Evolutionary conservation across 2,797 vertebrate genomes (phyloP), one percentile per base, ranked within the genome.

Genomic region (Pipistrellus nathusii): DNA sequence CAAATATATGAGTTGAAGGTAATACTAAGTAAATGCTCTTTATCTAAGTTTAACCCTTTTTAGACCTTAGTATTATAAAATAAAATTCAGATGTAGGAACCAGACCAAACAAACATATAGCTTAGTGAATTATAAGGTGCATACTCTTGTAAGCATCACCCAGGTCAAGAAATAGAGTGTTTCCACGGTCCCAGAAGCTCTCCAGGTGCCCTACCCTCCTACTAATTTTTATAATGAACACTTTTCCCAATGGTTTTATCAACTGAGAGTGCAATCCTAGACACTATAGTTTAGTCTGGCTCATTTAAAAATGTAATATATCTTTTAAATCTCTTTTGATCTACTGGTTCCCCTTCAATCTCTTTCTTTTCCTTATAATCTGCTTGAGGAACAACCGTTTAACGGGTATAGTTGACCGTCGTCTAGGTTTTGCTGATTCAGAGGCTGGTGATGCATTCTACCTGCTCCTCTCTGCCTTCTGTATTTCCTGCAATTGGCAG

Each of bases 41-140:
- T 71, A 64, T 76, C 84, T 77, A 21, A 85, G 59, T 21, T 90
- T 88, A 81, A 64, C 46, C 46, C 62, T 51, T 41, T 57, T 55
- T 27, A 81, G 73, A 88, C 5, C 5, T 83, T 83, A 80, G 41
- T 57, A 35, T 81, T 81, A 80, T 23, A 68, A 87, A 85, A 32
- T 64, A 87, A 86, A 82, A 46, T 44, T 81, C 53, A 82, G 30
- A 32, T 44, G 53, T 62, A 46, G 84, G 68, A 90, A 90, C 62
- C 30, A 96, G 80, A 80, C 59, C 75, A 55, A 94, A 78, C 17
- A 87, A 55, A 41, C 27, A 6, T 10, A 55, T 3, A n/a, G 23
- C 15, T 78, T 81, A 88, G 83, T n/a, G 76, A 86, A n/a, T 75
- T 27, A 18, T 35, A 64, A 88, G 66, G 53, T 62, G n/a, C 82